Conservation (phyloP, 1,140 invertebrate species). For the Oncopeltus fasciatus region DNA sequence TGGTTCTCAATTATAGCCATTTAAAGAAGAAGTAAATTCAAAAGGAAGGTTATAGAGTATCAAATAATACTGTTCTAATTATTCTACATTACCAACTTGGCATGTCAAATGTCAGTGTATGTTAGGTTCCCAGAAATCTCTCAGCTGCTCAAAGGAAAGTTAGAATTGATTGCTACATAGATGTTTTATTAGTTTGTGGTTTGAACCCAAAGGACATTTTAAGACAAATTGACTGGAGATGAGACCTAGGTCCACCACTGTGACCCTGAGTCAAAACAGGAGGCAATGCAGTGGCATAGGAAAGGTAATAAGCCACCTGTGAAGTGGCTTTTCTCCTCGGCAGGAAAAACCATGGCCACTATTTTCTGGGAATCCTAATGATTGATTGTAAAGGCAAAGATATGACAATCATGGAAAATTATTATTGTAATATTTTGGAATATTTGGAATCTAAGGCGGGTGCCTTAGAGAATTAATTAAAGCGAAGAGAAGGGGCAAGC, state of each 20-base stretch:
- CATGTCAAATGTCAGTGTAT: neutral
- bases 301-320: constrained; percentile 12
- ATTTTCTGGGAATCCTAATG: neutral
- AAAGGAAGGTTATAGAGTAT: constrained; percentile 27
- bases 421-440: constrained; percentile 1
- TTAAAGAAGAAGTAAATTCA: neutral
- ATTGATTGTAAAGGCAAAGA: neutral
- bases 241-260: constrained; percentile 25
- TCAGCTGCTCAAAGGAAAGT: constrained; percentile 16
- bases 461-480: neutral
- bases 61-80: neutral
- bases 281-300: constrained; percentile 16
- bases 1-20: neutral
- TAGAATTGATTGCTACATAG: neutral
- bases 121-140: constrained; percentile 21
- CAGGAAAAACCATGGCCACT: constrained; percentile 5
- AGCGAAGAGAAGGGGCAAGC: neutral
- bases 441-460: too few species aligned
- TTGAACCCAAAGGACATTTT: constrained; percentile 18
- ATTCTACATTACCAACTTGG: neutral
- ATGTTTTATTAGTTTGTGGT: constrained; percentile 12
- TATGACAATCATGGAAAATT: neutral
- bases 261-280: constrained; percentile 23
- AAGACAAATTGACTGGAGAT: constrained; percentile 23
- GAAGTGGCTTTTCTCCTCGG: constrained; percentile 12